Percentiles rank a stretch among this genome's conserved stretches.
Conservation (phyloP, 2,113 vertebrate species). For the Hippoglossus stenolepis region DNA sequence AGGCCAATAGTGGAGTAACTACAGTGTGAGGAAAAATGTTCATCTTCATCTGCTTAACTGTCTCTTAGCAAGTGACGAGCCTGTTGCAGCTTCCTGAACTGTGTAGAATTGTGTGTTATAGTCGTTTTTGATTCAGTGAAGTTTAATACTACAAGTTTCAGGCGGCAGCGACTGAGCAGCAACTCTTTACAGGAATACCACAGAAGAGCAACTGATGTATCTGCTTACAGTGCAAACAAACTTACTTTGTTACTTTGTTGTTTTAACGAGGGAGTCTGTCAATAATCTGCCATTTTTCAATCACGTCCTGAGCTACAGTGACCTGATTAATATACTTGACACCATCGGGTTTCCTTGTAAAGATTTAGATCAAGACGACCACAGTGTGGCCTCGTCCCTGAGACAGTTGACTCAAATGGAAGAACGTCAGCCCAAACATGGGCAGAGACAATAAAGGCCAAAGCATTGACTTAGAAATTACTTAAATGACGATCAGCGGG, state of each 20-base stretch:
- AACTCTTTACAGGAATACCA: background rate
- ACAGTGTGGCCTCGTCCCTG: background rate
- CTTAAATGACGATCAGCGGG: constrained; percentile 3
- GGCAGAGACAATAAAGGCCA: constrained; percentile 8
- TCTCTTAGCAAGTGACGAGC: too few species aligned
- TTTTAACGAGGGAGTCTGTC: background rate
- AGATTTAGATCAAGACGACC: background rate
- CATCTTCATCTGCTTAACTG: too few species aligned
- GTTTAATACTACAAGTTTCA: background rate
- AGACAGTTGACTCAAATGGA: background rate
- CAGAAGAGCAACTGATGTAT: background rate
- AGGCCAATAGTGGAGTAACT: too few species aligned
- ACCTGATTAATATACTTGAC: background rate
- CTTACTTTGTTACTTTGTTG: background rate
- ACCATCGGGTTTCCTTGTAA: background rate
- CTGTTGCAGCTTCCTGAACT: too few species aligned
- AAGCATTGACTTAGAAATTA: background rate
- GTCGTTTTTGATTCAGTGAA: too few species aligned
- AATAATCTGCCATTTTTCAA: background rate
- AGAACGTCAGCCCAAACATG: background rate
- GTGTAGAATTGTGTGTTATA: too few species aligned
- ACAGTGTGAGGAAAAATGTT: too few species aligned
- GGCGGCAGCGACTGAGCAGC: background rate
- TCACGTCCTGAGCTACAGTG: background rate
- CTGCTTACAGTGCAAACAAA: background rate